Evolutionary conservation across 2,113 vertebrate genomes (phyloP).

Genomic region (Pseudorhombus dupliciocellatus): DNA sequence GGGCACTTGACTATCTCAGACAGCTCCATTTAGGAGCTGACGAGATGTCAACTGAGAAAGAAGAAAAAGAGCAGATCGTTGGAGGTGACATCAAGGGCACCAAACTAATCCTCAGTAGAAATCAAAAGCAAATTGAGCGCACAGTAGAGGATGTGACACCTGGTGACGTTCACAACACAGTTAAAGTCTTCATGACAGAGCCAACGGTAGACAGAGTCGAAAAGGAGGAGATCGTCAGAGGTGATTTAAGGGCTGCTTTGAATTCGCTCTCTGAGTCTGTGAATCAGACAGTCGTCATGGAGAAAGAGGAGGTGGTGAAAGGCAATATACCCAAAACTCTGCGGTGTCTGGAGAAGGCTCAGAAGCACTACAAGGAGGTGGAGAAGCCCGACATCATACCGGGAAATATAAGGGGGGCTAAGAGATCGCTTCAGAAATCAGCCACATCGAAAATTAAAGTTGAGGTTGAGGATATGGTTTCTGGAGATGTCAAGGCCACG

Average conservation of each 20-base stretch:
- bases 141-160: constrained; percentile 88
- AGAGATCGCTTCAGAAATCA: constrained; percentile 87
- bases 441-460: constrained; percentile 79
- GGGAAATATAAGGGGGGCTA: constrained; percentile 85
- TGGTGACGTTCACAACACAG: constrained; percentile 86
- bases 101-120: constrained; percentile 83
- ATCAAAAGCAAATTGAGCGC: constrained; percentile 80
- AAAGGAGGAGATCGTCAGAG: constrained; percentile 86
- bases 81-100: constrained; percentile 87
- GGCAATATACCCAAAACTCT: constrained; percentile 83
- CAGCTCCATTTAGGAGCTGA: constrained; percentile 80
- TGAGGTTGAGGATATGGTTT: constrained; percentile 83
- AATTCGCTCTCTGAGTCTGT: constrained; percentile 84
- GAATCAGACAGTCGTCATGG: constrained; percentile 81
- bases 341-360: constrained; percentile 84
- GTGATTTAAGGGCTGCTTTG: constrained; percentile 85
- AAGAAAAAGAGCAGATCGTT: constrained; percentile 82
- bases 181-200: constrained; percentile 87
- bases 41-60: constrained; percentile 65
- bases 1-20: constrained; percentile 89
- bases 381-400: constrained; percentile 83
- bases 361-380: constrained; percentile 75
- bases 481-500: constrained; percentile 85
- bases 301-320: constrained; percentile 87
- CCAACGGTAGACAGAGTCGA: constrained; percentile 73